Evolutionary conservation across 2,113 vertebrate genomes (phyloP).

Genomic region (Coptodon bakossiorum): DNA sequence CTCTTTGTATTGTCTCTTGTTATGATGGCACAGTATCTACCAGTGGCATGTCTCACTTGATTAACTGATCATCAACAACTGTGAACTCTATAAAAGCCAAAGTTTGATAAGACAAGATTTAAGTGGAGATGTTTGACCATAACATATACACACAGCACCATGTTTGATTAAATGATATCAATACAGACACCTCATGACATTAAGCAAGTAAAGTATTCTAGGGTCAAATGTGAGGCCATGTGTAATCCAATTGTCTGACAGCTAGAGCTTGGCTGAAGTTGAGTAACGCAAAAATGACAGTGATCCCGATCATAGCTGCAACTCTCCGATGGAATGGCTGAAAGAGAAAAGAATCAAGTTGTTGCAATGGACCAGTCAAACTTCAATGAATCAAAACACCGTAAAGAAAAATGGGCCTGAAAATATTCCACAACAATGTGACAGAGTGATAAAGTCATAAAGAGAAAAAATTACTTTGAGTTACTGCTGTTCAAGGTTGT

Average conservation of each 20-base stretch:
- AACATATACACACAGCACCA: background rate
- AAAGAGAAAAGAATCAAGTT: background rate
- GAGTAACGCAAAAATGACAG: background rate
- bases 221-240: background rate
- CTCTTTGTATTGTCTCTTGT: background rate
- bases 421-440: background rate
- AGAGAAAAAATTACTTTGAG: background rate
- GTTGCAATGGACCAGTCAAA: background rate
- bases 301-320: background rate
- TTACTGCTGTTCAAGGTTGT: background rate
- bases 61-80: background rate
- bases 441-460: background rate
- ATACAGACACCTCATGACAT: background rate
- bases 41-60: background rate
- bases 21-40: slow-evolving; percentile 15
- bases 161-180: background rate
- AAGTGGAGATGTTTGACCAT: background rate
- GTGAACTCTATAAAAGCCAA: background rate
- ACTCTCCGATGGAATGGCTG: background rate
- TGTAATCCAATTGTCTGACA: background rate
- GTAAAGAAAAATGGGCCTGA: background rate
- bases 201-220: background rate
- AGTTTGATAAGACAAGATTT: background rate
- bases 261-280: background rate
- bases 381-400: background rate